Evolutionary conservation across 2,797 vertebrate species (phyloP).

Genomic region (Hapalemur alaotrensis): DNA sequence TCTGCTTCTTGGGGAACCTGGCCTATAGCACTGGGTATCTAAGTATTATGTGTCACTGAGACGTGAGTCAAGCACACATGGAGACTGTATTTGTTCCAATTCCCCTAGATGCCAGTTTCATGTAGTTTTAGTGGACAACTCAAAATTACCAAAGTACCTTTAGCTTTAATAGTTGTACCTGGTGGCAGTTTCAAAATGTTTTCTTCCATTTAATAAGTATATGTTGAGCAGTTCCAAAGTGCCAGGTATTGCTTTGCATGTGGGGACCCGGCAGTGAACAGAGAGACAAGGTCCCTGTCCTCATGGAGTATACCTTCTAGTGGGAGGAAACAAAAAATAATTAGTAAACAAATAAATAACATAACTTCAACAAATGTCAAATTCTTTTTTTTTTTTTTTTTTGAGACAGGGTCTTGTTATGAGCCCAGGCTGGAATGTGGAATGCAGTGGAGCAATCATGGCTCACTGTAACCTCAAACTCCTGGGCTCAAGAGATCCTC

Average conservation of each 20-base stretch:
- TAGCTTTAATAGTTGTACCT: background rate
- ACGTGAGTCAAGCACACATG: no score
- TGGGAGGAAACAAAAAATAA: background rate
- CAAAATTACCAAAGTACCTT: background rate
- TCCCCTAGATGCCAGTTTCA: background rate
- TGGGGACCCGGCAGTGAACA: background rate
- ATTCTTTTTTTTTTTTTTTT: no score
- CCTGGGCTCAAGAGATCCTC: background rate
- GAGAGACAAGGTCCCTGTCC: background rate
- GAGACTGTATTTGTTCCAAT: background rate
- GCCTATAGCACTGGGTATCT: background rate
- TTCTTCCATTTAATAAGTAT: background rate
- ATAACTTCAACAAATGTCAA: background rate
- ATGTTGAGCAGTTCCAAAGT: background rate
- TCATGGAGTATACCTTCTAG: background rate
- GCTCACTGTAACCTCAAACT: background rate
- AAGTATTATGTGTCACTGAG: background rate
- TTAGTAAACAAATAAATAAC: background rate
- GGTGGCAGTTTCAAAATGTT: background rate
- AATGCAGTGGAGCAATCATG: background rate
- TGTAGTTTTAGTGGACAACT: background rate
- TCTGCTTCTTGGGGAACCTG: background rate
- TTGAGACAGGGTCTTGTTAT: background rate
- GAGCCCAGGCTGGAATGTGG: background rate
- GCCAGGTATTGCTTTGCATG: background rate